Evolutionary conservation across 2,113 vertebrate species (phyloP).

Genomic region (Thryonomys swinderianus): DNA sequence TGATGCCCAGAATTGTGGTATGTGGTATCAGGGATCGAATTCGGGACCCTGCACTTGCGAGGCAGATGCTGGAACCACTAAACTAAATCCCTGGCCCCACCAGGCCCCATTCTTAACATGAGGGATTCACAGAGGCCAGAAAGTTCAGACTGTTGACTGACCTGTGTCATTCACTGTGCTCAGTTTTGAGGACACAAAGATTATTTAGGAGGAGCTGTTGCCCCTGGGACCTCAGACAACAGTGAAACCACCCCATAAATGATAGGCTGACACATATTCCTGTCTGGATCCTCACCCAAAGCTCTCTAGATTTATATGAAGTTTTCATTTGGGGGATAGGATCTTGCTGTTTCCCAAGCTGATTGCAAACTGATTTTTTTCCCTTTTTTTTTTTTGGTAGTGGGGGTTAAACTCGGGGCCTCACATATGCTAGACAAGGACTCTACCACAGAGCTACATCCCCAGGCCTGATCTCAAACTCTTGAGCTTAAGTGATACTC

Average conservation of each 20-base stretch:
- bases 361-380: not conserved
- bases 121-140: not conserved
- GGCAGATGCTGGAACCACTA: too few relatives aligned
- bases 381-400: not conserved
- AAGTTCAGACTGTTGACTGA: not conserved
- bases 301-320: not conserved
- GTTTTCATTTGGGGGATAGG: not conserved
- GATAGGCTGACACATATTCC: not conserved
- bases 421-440: not conserved
- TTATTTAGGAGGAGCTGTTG: conserved; percentile 22
- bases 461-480: not conserved
- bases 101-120: not conserved
- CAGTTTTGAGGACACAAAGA: not conserved
- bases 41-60: too few relatives aligned
- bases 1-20: too few relatives aligned
- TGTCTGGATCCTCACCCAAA: not conserved
- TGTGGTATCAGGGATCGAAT: too few relatives aligned
- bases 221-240: not conserved
- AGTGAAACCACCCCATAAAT: not conserved
- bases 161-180: not conserved
- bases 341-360: not conserved
- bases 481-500: not conserved
- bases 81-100: too few relatives aligned
- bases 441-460: not conserved
- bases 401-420: not conserved